Percentiles rank a stretch among this genome's conserved stretches.
These are phyloP conservation scores for Regulus satrapa DNA, from an alignment of 2,113 vertebrate genomes.

Conservation along the genomic window DNA sequence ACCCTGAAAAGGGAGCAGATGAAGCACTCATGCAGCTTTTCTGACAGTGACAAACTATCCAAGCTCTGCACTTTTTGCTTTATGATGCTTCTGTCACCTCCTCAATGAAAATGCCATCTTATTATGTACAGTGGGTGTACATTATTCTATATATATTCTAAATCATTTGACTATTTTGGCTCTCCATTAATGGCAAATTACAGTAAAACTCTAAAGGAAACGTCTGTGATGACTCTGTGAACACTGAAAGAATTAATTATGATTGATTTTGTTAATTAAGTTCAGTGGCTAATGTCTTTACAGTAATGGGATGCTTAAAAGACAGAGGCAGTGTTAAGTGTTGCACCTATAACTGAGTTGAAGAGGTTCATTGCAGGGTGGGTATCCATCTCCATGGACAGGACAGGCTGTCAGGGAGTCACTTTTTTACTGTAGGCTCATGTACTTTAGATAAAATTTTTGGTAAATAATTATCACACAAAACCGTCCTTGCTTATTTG, in stretches of 20 bases:
- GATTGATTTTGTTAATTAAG: conserved; percentile 76
- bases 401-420: neutral
- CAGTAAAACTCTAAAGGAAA: conserved; percentile 63
- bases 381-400: neutral
- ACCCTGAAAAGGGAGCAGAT: neutral
- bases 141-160: conserved; percentile 59
- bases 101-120: conserved; percentile 37
- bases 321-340: conserved; percentile 44
- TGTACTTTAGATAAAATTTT: neutral
- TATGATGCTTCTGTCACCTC: conserved; percentile 35
- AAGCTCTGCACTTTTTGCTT: conserved; percentile 27
- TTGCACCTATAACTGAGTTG: conserved; percentile 28
- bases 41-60: conserved; percentile 17
- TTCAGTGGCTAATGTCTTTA: conserved; percentile 67
- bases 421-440: neutral
- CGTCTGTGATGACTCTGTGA: conserved; percentile 51
- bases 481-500: neutral
- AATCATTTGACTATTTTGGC: conserved; percentile 65
- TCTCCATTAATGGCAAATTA: conserved; percentile 71
- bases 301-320: conserved; percentile 65
- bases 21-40: conserved; percentile 1
- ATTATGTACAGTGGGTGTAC: conserved; percentile 54
- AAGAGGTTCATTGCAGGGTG: neutral
- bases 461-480: neutral
- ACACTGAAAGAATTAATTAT: conserved; percentile 69